Base-by-base conservation (phyloP, 2,888 invertebrate species). In the Mimas tiliae region DNA sequence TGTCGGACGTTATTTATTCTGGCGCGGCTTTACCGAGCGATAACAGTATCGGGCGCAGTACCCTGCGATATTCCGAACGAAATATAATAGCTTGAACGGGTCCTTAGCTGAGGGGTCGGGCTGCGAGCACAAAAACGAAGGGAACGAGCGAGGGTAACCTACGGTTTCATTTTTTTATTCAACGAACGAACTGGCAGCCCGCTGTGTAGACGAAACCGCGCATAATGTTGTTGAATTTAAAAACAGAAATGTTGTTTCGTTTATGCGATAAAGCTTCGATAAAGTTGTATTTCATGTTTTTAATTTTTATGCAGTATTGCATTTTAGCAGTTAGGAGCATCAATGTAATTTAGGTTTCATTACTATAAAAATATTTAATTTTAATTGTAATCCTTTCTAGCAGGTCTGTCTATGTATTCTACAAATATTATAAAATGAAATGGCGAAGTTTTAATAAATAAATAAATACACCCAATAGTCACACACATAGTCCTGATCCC, bases 41-140 rank as follows among this genome's bases (percentile, higher is more conserved):
- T 79, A 80, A 78, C 76, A 74, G 70, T 71, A 75, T 72, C 72
- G 66, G n/a, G 74, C 69, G 68, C 71, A 74, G 72, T 74, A 74
- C 68, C 58, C 58, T 19, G 69, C 70, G 67, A 75, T 79, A 76
- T 77, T 80, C 69, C 70, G 68, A 74, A 83, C 76, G 74, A 80
- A 84, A 83, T 78, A 79, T 75, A 85, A 83, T 81, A 80, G 86
- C 83, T 70, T 76, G 81, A 70, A 71, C 71, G 69, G 65, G 67
- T 64, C 63, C 76, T 75, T 68, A 68, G 74, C 68, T 62, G 63
- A 73, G 74, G 76, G 75, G 73, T 71, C 69, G 75, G 68, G 75
- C n/a, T n/a, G n/a, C n/a, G n/a, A n/a, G n/a, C 74, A 87, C 87
- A 90, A 89, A 89, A 90, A 89, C 69, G 81, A 86, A 87, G 88